Conservation (phyloP, 2,888 invertebrate species). For the Andrena camellia region DNA sequence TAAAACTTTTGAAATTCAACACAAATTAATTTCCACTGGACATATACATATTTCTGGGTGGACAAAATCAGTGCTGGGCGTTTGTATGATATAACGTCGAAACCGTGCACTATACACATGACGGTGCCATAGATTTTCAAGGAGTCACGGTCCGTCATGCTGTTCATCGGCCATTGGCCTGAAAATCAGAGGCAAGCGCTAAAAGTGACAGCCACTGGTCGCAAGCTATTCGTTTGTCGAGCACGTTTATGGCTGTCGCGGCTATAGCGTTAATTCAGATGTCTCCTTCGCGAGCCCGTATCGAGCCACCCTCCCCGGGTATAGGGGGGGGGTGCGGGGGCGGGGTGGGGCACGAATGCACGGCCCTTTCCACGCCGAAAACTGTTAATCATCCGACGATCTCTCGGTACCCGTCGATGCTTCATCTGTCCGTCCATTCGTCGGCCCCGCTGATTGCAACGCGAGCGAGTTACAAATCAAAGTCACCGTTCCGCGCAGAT, state of each 20-base stretch:
- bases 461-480: conserved; percentile 73
- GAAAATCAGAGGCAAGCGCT: too few relatives aligned
- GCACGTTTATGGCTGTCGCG: neutral
- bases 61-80: too few relatives aligned
- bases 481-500: conserved; percentile 56
- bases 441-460: conserved; percentile 64
- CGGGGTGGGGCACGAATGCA: neutral
- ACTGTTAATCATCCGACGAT: conserved; percentile 67
- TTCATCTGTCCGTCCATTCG: conserved; percentile 55
- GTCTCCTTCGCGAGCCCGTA: neutral
- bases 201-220: neutral
- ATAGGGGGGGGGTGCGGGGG: neutral
- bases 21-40: too few relatives aligned
- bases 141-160: too few relatives aligned
- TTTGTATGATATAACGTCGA: too few relatives aligned
- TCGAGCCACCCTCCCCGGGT: neutral
- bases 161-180: too few relatives aligned
- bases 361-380: conserved; percentile 38
- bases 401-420: conserved; percentile 39
- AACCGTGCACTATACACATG: too few relatives aligned
- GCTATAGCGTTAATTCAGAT: neutral
- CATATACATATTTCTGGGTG: too few relatives aligned
- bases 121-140: too few relatives aligned
- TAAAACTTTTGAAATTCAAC: too few relatives aligned
- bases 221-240: neutral